Evolutionary conservation across 2,888 invertebrate genomes (phyloP), one percentile per base, ranked within the genome.

Genomic region (Rhagonycha lutea): DNA sequence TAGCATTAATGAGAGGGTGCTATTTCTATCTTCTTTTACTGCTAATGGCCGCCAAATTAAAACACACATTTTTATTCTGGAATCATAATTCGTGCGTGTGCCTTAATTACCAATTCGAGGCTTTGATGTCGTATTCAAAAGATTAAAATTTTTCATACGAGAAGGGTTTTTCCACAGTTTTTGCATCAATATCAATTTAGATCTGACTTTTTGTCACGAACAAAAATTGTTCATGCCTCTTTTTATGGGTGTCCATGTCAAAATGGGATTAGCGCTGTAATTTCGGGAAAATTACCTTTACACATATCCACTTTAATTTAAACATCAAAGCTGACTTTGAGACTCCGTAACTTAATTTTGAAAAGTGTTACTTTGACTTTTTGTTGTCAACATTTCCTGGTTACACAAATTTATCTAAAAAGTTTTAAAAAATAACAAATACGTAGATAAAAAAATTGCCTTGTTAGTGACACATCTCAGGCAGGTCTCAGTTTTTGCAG

Each of bases 1-100:
- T 14, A 68, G 71, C 24, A 23, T 47, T 69, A 68, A 68, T 63
- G 61, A 68, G 68, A 61, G 76, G 77, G 68, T 14, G 23, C 14
- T 67, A 47, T 32, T 63, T 73, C 68, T 14, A 18, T 75, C 68
- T 71, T 69, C 69, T 23, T 78, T 63, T 69, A 65, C 65, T 76
- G 79, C 76, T 80, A 80, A 81, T 79, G 79, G 75, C 65, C 60
- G 69, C 65, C 73, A 72, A 80, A 81, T 81, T 81, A 81, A 81
- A 80, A 80, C 79, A 74, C 74, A 75, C 77, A 77, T 79, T 80
- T 81, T 81, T 75, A 68, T 26, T 47, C 63, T n/a, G 68, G 47
- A 68, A 67, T 75, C 23, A 72, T 72, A 72, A 69, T 72, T 75
- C 63, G 26, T 26, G 62, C 63, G 69, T 70, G 74, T 68, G 61